Percentiles rank a stretch among this genome's conserved stretches.
Conservation (phyloP, 53 echinoderm and acorn worm genomes). For the Echinometra lucunter region DNA sequence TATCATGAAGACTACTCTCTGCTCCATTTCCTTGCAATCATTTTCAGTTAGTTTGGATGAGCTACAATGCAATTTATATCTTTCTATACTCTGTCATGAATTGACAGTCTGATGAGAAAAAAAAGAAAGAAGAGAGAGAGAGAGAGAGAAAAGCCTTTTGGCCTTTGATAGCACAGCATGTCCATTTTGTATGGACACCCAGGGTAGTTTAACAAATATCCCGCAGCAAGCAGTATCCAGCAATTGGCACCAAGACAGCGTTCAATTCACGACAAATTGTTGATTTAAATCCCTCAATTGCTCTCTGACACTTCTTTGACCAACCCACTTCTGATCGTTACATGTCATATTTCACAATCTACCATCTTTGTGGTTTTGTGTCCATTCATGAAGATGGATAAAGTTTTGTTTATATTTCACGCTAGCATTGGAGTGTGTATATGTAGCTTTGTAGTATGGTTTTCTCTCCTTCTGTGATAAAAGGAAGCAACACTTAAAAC, state of each 20-base stretch:
- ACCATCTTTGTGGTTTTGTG: not conserved
- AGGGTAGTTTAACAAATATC: conserved; percentile 15
- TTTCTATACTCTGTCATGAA: not conserved
- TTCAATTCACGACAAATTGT: conserved; percentile 33
- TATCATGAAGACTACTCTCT: too few relatives aligned
- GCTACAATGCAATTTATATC: not conserved
- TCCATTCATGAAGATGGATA: not conserved
- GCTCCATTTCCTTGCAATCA: too few relatives aligned
- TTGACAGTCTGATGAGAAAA: not conserved
- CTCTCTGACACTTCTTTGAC: conserved; percentile 35
- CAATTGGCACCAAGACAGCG: conserved; percentile 20
- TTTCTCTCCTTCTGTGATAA: too few relatives aligned
- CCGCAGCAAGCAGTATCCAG: not conserved
- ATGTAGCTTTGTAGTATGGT: too few relatives aligned
- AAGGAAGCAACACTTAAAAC: too few relatives aligned
- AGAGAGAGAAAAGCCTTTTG: not conserved
- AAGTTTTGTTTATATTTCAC: conserved; percentile 32
- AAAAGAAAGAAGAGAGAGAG: not conserved
- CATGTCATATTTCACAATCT: conserved; percentile 42
- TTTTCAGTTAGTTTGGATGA: not conserved
- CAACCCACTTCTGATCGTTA: not conserved
- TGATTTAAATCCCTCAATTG: conserved; percentile 42
- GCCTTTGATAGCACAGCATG: conserved; percentile 16
- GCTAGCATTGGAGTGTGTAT: too few relatives aligned
- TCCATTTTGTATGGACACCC: not conserved